Percentiles rank a stretch among this genome's conserved stretches.
These are phyloP conservation scores for Bucco capensis DNA, from an alignment of 2,113 vertebrate genomes.

Conservation along the genomic window DNA sequence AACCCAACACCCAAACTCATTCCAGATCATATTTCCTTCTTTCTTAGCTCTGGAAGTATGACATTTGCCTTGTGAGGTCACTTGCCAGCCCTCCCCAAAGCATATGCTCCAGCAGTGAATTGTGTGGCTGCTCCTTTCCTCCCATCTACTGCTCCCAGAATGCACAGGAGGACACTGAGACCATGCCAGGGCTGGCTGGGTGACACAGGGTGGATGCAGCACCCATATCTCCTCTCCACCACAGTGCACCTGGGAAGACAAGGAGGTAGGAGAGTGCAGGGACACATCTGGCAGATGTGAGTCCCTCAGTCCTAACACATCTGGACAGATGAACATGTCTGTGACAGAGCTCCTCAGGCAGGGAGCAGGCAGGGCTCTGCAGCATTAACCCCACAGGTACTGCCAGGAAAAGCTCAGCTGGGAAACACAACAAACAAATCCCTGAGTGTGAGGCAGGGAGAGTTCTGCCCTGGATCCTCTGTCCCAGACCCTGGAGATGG, in stretches of 20 bases:
- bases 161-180: fast-evolving
- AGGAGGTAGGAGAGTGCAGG: neutral
- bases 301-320: neutral
- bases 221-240: fast-evolving
- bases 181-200: fast-evolving
- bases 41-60: neutral
- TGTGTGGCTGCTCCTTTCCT: too few relatives aligned
- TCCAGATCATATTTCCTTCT: neutral
- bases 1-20: neutral
- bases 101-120: too few relatives aligned
- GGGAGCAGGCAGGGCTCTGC: neutral
- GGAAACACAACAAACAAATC: neutral
- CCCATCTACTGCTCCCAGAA: neutral
- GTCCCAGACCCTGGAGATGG: too few relatives aligned
- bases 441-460: fast-evolving
- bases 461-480: neutral
- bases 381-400: neutral
- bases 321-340: neutral
- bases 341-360: neutral
- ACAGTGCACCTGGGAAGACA: fast-evolving
- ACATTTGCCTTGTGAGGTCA: neutral
- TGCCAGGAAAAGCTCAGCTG: neutral
- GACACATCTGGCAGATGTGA: neutral
- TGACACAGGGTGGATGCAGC: fast-evolving
- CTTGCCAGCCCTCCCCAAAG: neutral